These are phyloP conservation scores for Carassius carassius DNA, from an alignment of 2,113 vertebrate species.

Conservation along the genomic window DNA sequence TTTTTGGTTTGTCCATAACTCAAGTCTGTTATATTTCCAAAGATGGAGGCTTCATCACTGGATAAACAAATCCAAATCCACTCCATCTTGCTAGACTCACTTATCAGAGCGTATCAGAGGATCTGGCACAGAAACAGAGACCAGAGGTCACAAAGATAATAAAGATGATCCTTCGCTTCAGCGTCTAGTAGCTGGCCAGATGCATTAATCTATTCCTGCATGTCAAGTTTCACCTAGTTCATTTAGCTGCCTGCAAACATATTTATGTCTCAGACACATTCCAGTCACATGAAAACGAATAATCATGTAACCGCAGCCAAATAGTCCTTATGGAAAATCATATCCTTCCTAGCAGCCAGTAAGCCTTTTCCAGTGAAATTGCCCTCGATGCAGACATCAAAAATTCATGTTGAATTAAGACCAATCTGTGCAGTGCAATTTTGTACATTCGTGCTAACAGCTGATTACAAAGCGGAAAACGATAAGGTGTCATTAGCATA, in stretches of 20 bases:
- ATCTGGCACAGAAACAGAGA: not conserved
- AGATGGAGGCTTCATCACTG: not conserved
- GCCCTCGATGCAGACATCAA: slow-evolving; percentile 13
- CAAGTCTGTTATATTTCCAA: not conserved
- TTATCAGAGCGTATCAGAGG: not conserved
- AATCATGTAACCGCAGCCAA: slow-evolving; percentile 28
- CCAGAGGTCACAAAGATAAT: not conserved
- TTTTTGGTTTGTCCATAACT: not conserved
- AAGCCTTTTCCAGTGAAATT: slow-evolving; percentile 26
- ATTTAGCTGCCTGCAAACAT: slow-evolving; percentile 32
- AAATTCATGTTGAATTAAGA: slow-evolving; percentile 5
- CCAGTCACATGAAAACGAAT: slow-evolving; percentile 35
- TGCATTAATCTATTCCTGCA: slow-evolving; percentile 13
- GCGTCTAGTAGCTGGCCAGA: not conserved
- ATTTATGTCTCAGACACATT: slow-evolving; percentile 23
- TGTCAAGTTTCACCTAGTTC: slow-evolving; percentile 32
- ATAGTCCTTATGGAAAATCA: slow-evolving; percentile 23
- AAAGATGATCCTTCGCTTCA: not conserved
- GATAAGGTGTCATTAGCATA: slow-evolving; percentile 63
- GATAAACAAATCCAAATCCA: not conserved
- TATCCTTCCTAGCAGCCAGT: slow-evolving; percentile 17
- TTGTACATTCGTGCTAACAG: slow-evolving; percentile 39
- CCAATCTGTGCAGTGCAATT: slow-evolving; percentile 1
- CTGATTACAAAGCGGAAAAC: slow-evolving; percentile 56
- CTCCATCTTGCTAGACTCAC: not conserved